A percentile compares a stretch with the other conserved stretches of the same genome.
Evolutionary conservation across 2,888 invertebrate species (phyloP).

Genomic region (Drosophila quinaria): DNA sequence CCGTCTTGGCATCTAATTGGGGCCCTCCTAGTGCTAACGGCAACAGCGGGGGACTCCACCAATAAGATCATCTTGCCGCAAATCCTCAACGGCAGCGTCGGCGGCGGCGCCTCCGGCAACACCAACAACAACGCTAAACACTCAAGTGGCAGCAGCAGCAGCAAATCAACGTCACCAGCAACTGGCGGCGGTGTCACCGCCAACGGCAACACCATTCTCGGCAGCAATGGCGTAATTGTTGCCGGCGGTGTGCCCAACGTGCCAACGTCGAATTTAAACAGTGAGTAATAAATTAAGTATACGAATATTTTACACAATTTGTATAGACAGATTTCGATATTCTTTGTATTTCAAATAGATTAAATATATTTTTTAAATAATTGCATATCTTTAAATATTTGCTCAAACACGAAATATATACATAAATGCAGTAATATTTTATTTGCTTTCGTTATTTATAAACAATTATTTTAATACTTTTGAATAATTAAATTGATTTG

Average conservation of each 20-base stretch:
- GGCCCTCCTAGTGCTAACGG: conserved; percentile 86
- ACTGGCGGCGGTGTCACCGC: conserved; percentile 51
- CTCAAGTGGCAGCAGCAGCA: conserved; percentile 39
- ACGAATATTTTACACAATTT: neutral
- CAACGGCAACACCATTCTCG: conserved; percentile 65
- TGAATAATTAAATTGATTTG: neutral
- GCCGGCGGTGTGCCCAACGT: conserved; percentile 76
- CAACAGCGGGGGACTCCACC: conserved; percentile 86
- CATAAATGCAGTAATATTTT: too few relatives aligned
- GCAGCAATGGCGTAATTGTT: conserved; percentile 80
- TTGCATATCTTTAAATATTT: too few relatives aligned
- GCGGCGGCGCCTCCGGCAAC: conserved; percentile 35
- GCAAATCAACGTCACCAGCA: conserved; percentile 40
- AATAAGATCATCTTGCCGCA: conserved; percentile 84
- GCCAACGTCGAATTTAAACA: conserved; percentile 82
- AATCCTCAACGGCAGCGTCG: conserved; percentile 72
- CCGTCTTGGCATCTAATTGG: conserved; percentile 85
- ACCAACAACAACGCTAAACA: conserved; percentile 35
- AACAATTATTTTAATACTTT: neutral
- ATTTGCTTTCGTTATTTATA: too few relatives aligned
- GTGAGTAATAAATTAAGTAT: conserved; percentile 71
- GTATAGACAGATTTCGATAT: neutral
- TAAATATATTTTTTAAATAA: too few relatives aligned
- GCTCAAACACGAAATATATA: too few relatives aligned
- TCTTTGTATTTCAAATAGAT: neutral